Percentiles rank a stretch among this genome's conserved stretches.
These are phyloP conservation scores for Danionella cerebrum DNA, from an alignment of 2,113 vertebrate genomes.

Conservation along the genomic window DNA sequence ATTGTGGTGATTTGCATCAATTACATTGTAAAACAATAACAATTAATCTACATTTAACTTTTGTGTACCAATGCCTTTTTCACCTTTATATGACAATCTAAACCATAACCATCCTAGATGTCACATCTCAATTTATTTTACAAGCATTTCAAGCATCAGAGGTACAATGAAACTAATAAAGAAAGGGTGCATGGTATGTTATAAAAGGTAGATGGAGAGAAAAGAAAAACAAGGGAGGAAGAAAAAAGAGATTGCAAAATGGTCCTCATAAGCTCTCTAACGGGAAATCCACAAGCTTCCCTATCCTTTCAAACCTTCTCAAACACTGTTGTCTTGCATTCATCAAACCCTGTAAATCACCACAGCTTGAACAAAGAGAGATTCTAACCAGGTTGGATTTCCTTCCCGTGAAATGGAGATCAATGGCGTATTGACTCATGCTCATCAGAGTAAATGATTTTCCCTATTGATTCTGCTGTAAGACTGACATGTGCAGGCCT, in stretches of 20 bases:
- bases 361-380: constrained; percentile 10
- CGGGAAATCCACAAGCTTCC: not conserved
- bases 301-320: not conserved
- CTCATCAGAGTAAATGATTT: constrained; percentile 36
- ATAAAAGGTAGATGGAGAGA: too few species aligned
- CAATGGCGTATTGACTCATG: constrained; percentile 41
- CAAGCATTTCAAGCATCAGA: too few species aligned
- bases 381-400: constrained; percentile 14
- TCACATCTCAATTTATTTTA: too few species aligned
- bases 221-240: too few species aligned
- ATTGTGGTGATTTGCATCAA: too few species aligned
- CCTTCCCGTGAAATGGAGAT: constrained; percentile 28
- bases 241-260: constrained; percentile 56
- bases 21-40: too few species aligned
- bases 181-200: too few species aligned
- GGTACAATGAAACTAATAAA: too few species aligned
- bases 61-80: too few species aligned
- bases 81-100: too few species aligned
- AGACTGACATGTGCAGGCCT: constrained; percentile 29
- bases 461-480: constrained; percentile 34
- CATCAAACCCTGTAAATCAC: constrained; percentile 19
- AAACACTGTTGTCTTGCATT: constrained; percentile 2
- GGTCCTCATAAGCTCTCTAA: not conserved
- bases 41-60: too few species aligned
- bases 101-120: too few species aligned